These are phyloP conservation scores for Xylocampa areola DNA, from an alignment of 2,888 invertebrate genomes.

Conservation along the genomic window DNA sequence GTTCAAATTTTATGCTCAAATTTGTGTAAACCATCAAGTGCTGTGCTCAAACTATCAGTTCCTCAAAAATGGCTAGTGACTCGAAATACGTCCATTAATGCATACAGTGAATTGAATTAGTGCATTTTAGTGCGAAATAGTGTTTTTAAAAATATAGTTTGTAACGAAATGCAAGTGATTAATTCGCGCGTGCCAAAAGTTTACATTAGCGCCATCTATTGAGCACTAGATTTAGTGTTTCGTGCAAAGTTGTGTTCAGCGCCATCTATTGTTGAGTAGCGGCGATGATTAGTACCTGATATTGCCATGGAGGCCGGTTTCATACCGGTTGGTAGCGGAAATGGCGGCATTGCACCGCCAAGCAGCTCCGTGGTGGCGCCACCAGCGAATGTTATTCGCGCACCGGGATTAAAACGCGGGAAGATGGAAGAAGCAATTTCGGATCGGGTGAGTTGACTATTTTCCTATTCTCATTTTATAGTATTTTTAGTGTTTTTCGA, in stretches of 20 bases:
- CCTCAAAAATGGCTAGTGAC: constrained; percentile 78
- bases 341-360: constrained; percentile 68
- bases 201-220: constrained; percentile 45
- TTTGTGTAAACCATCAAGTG: constrained; percentile 46
- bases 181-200: constrained; percentile 17
- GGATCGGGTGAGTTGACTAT: constrained; percentile 92
- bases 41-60: constrained; percentile 69
- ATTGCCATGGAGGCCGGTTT: constrained; percentile 84
- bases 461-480: neutral
- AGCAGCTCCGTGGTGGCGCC: constrained; percentile 78
- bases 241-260: constrained; percentile 53
- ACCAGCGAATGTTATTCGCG: constrained; percentile 92
- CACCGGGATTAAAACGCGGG: constrained; percentile 94
- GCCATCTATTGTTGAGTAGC: constrained; percentile 77
- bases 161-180: neutral
- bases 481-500: neutral
- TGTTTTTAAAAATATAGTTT: constrained; percentile 43
- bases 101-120: constrained; percentile 76
- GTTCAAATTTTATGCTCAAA: constrained; percentile 64
- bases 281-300: constrained; percentile 69
- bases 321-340: constrained; percentile 77
- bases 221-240: constrained; percentile 29
- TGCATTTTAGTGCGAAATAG: constrained; percentile 58
- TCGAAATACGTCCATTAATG: constrained; percentile 69
- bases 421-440: constrained; percentile 94